phyloP scores from a whole-genome alignment of 2,113 vertebrate species.

The Psittacula cyanocephala region DNA sequence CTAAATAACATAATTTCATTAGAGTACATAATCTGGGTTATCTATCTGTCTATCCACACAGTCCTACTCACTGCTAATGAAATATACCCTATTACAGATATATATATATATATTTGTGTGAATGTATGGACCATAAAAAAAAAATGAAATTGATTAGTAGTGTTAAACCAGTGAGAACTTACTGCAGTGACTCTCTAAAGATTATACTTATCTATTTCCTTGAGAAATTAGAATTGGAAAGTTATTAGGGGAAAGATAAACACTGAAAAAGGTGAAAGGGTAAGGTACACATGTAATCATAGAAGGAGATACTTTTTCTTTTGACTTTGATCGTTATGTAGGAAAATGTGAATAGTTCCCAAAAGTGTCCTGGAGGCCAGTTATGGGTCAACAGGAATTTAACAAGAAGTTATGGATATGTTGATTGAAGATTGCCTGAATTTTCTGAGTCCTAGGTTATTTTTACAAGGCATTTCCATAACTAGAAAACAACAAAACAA shows the following conservation, averaged over 20 bases:
- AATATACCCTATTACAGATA: neutral
- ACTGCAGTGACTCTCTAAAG: neutral
- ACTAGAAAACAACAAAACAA: neutral
- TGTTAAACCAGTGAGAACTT: neutral
- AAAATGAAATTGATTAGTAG: neutral
- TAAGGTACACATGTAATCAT: neutral
- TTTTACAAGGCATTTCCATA: neutral
- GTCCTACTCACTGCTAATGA: neutral
- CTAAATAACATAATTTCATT: neutral
- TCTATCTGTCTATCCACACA: neutral
- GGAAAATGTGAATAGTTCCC: neutral
- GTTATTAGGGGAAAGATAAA: neutral
- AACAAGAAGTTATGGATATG: neutral
- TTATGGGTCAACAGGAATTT: neutral
- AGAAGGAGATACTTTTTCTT: neutral
- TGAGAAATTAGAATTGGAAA: neutral
- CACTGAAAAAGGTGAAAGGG: neutral
- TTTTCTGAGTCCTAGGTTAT: neutral
- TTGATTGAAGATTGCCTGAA: neutral
- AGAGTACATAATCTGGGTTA: neutral
- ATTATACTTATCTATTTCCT: neutral
- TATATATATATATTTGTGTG: accelerated
- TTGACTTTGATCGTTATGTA: neutral
- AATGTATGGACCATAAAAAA: neutral
- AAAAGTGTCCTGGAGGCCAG: neutral